Percentiles rank a stretch among this genome's conserved stretches.
phyloP scores from a whole-genome alignment of 2,797 vertebrate species.

The Odontamblyopus rebecca region DNA sequence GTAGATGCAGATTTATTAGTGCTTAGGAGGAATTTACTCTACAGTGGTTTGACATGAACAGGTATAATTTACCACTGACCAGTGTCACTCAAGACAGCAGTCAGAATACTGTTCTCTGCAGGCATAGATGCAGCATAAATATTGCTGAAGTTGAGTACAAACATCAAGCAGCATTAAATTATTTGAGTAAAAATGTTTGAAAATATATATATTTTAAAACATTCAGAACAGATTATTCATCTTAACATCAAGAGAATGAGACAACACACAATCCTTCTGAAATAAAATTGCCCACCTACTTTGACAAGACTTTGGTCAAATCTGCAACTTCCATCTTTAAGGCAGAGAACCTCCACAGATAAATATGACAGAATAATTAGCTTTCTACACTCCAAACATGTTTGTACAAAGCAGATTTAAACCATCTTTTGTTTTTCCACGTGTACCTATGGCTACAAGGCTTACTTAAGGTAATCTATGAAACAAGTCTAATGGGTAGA shows the following conservation, averaged over 20 bases:
- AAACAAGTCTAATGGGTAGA: not conserved
- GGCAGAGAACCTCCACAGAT: constrained; percentile 17
- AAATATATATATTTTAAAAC: constrained; percentile 2
- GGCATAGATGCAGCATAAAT: constrained; percentile 43
- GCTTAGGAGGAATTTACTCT: constrained; percentile 36
- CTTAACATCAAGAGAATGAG: constrained; percentile 2
- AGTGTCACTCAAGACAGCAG: constrained; percentile 35
- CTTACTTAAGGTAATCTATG: constrained; percentile 7
- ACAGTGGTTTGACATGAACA: constrained; percentile 54
- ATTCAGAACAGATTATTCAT: constrained; percentile 17
- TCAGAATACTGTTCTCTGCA: constrained; percentile 39
- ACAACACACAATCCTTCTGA: constrained; percentile 14
- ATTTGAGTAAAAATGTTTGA: constrained; percentile 33
- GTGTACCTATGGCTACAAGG: constrained; percentile 21
- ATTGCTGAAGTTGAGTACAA: constrained; percentile 44
- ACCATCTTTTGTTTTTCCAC: not conserved
- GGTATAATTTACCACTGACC: constrained; percentile 58
- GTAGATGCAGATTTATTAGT: constrained; percentile 67
- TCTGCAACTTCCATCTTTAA: constrained; percentile 5
- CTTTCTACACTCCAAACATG: constrained; percentile 23
- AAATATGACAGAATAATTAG: constrained; percentile 33
- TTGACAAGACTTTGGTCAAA: constrained; percentile 27
- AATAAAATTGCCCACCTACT: not conserved
- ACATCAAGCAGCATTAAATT: constrained; percentile 57
- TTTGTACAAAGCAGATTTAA: not conserved